Conservation (phyloP, 2,797 vertebrate species). For the Luscinia luscinia region DNA sequence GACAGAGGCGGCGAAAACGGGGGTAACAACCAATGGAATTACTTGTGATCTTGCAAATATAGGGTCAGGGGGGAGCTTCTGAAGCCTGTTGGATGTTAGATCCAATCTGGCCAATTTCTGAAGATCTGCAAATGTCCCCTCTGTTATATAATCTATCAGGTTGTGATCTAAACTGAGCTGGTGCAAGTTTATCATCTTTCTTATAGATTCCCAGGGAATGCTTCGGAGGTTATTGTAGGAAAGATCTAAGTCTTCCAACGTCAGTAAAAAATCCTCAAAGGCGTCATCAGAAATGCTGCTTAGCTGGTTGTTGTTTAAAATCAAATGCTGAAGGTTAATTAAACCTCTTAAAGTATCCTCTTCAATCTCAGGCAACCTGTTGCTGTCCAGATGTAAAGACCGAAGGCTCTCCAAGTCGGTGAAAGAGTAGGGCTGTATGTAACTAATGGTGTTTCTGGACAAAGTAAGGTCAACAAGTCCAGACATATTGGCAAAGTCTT, state of each 20-base stretch:
- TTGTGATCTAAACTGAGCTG: conserved; percentile 98
- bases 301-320: conserved; percentile 97
- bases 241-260: conserved; percentile 95
- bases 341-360: conserved; percentile 91
- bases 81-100: conserved; percentile 95
- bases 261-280: conserved; percentile 92
- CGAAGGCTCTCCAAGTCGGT: conserved; percentile 94
- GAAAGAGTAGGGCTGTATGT: conserved; percentile 96
- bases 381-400: conserved; percentile 94
- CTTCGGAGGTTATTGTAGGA: conserved; percentile 95
- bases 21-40: conserved; percentile 83
- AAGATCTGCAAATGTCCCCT: conserved; percentile 94
- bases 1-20: conserved; percentile 89
- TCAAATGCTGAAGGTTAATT: conserved; percentile 95
- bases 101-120: conserved; percentile 95
- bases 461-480: conserved; percentile 97
- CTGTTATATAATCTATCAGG: conserved; percentile 89
- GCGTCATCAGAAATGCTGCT: conserved; percentile 85
- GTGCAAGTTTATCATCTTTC: conserved; percentile 96
- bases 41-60: conserved; percentile 93
- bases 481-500: conserved; percentile 98
- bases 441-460: conserved; percentile 95
- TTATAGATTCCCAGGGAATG: conserved; percentile 94
- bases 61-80: conserved; percentile 96
- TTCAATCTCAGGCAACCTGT: conserved; percentile 91